Base-by-base conservation (phyloP, 2,888 invertebrate species). In the Diplazon laetatorius region DNA sequence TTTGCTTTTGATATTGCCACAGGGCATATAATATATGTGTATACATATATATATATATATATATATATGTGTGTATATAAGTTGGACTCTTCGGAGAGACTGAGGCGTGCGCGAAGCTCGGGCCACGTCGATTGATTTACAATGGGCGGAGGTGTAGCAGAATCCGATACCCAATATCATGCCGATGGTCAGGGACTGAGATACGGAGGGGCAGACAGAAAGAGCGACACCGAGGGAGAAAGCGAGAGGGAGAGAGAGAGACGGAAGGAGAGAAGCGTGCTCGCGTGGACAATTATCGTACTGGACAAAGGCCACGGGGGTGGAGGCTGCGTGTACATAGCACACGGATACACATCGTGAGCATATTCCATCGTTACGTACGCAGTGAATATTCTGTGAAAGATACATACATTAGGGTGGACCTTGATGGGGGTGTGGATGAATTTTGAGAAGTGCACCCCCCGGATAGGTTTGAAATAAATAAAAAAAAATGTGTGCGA, bases 221-320 rank as follows among this genome's bases (percentile, higher is more conserved):
- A 74, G 52, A n/a, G 78, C n/a, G n/a, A n/a, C n/a, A n/a, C n/a
- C n/a, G n/a, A n/a, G n/a, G n/a, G n/a, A n/a, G n/a, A n/a, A n/a
- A n/a, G n/a, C n/a, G n/a, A 66, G 60, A 39, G 50, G 50, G 59
- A 20, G 52, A 62, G 16, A 14, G 25, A 35, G 69, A 48, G 10
- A 30, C n/a, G 16, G 10, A 25, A 39, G 60, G 62, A 37, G 39
- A 22, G 42, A 20, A 46, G 18, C 68, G 20, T 78, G 55, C 63
- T 65, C 68, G 72, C 82, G 82, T 82, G 83, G 86, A 87, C 87
- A 87, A 87, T 87, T 87, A 87, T 86, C 76, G 77, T 80, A 62
- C 76, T 77, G 83, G 85, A 87, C 87, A 87, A 87, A 87, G 85
- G 83, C 80, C 83, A 84, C 81, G 87, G 87, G 86, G 86, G 87